Conservation (phyloP, 1,140 invertebrate species). For the Trichonephila clavipes region DNA sequence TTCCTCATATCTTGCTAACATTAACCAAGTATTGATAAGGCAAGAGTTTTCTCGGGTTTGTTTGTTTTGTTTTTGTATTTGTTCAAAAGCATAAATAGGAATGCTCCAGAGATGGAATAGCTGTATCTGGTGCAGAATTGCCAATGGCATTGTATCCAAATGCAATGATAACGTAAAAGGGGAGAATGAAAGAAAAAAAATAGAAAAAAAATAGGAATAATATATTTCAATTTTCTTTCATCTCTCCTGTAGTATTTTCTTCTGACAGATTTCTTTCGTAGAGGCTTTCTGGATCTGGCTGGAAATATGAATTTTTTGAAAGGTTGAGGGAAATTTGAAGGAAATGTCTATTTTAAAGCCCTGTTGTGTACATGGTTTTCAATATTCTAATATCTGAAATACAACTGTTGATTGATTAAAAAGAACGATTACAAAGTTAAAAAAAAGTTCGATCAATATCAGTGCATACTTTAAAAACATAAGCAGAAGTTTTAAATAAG, state of each 20-base stretch:
- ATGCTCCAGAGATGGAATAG: neutral
- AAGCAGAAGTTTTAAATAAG: too few relatives aligned
- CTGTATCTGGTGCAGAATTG: conserved; percentile 5
- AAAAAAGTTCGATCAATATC: too few relatives aligned
- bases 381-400: too few relatives aligned
- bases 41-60: neutral
- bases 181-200: neutral
- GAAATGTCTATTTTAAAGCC: too few relatives aligned
- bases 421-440: too few relatives aligned
- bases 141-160: neutral
- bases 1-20: neutral
- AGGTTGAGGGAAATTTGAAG: neutral
- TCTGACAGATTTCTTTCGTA: neutral
- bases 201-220: neutral
- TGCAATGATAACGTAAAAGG: conserved; percentile 11
- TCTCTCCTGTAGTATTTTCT: neutral
- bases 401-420: too few relatives aligned
- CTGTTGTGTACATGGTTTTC: too few relatives aligned
- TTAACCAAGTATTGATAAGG: conserved; percentile 14
- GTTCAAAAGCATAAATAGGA: neutral
- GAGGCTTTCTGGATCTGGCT: neutral
- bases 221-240: conserved; percentile 13
- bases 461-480: too few relatives aligned
- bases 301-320: neutral
- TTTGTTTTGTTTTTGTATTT: neutral